Percentiles rank a stretch among this genome's conserved stretches.
phyloP scores from a whole-genome alignment of 2,797 vertebrate species.

The Malurus splendens region DNA sequence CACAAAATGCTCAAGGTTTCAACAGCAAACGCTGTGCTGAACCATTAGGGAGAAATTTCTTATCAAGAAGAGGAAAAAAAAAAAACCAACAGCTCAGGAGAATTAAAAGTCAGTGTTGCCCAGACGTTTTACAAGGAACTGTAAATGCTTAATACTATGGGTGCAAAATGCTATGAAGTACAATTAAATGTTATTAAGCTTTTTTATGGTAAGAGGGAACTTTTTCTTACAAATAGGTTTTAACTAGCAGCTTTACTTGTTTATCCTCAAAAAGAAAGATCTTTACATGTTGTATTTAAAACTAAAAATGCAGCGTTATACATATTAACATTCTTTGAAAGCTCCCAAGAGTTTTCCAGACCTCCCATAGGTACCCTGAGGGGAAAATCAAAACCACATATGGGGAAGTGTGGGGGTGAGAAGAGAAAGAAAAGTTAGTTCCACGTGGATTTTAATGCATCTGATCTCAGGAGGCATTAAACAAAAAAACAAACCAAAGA shows the following conservation, averaged over 20 bases:
- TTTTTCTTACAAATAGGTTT: background rate
- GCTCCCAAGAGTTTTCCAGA: conserved; percentile 22
- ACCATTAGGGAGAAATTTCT: background rate
- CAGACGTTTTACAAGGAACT: conserved; percentile 13
- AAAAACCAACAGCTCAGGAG: background rate
- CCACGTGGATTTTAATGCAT: conserved; percentile 31
- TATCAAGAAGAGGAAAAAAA: background rate
- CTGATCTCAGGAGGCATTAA: background rate
- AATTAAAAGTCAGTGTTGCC: background rate
- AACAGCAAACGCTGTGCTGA: background rate
- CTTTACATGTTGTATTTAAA: conserved; percentile 16
- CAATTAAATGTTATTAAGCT: conserved; percentile 8
- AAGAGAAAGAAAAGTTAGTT: conserved; percentile 21
- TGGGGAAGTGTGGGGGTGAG: conserved; percentile 47
- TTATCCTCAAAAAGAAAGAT: conserved; percentile 20
- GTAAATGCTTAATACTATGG: conserved; percentile 30
- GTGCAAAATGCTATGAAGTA: conserved; percentile 21
- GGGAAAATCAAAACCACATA: conserved; percentile 33
- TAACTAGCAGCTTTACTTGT: conserved; percentile 26
- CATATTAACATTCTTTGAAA: conserved; percentile 48
- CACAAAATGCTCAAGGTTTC: background rate
- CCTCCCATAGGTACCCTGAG: background rate
- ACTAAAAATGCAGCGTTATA: conserved; percentile 41
- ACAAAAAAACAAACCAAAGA: background rate
- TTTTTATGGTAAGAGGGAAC: conserved; percentile 21